Evolutionary conservation across 2,888 invertebrate genomes (phyloP), one percentile per base, ranked within the genome.

Genomic region (Phragmatobia fuliginosa): DNA sequence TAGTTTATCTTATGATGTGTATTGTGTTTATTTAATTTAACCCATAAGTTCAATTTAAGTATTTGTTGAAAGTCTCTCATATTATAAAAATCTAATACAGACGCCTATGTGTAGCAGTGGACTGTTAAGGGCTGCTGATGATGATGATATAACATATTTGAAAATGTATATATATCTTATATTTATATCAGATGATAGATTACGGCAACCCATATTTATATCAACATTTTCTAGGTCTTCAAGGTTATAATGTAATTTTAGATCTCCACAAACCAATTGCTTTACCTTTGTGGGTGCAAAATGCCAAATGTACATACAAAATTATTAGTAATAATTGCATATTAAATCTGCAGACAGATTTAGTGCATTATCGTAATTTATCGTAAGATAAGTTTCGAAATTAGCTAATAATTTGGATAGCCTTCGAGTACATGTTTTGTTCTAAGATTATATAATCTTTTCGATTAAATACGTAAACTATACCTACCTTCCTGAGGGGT

Each of bases 241-340:
- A 49, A 49, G 8, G 18, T 49, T 49, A 10, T 49, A 5, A 45
- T 45, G 21, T 21, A 14, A 56, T 32, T 36, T 11, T 25, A 31
- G 14, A 21, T 16, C 11, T n/a, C 8, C 52, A 73, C 70, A 14
- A 28, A 28, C 14, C 14, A 16, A 28, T 28, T 14, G 28, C 16
- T 56, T 28, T 6, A 56, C 14, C 25, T 25, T 16, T 28, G 16
- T 28, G 16, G 16, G n/a, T 61, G n/a, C 8, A 2, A 36, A 62
- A 41, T 38, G 62, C 60, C 52, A 62, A 64, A 36, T 63, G 70
- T 33, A 65, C 63, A 49, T 70, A 38, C 62, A 75, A 72, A 60
- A 70, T 80, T 73, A 72, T 79, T 81, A 77, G 68, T 61, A 31
- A 68, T 81, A 81, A 83, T 81, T 81, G 81, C 73, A 70, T 78